These are phyloP conservation scores for Helicoverpa assulta DNA, from an alignment of 2,888 invertebrate species.

Conservation along the genomic window DNA sequence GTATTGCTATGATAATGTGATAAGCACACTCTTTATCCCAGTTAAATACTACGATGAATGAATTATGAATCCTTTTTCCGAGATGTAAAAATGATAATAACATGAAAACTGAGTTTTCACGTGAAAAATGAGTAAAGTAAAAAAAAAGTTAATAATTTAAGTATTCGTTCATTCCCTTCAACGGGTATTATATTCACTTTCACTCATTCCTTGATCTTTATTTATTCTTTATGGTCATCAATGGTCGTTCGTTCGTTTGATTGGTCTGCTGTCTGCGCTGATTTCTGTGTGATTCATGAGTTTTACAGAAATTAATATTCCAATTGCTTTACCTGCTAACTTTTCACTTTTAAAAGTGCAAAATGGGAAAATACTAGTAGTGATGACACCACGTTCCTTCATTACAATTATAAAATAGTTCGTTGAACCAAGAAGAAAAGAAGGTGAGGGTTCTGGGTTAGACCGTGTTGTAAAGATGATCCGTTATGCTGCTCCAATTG, in stretches of 20 bases:
- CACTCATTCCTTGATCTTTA: slow-evolving; percentile 37
- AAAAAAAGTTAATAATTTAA: not conserved
- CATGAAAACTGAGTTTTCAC: too few relatives aligned
- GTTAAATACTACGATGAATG: too few relatives aligned
- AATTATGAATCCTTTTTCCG: not conserved
- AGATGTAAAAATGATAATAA: not conserved
- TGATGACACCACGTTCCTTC: slow-evolving; percentile 69
- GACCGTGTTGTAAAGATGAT: slow-evolving; percentile 75
- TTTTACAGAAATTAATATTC: slow-evolving; percentile 71
- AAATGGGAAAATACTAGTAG: slow-evolving; percentile 72
- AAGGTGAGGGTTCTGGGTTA: slow-evolving; percentile 76
- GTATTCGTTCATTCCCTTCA: not conserved
- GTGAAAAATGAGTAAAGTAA: not conserved
- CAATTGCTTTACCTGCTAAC: slow-evolving; percentile 63
- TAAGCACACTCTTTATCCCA: too few relatives aligned
- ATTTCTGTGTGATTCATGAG: slow-evolving; percentile 85
- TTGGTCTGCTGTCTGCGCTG: slow-evolving; percentile 71
- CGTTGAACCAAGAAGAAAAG: slow-evolving; percentile 70
- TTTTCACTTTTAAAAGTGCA: slow-evolving; percentile 62
- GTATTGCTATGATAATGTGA: too few relatives aligned
- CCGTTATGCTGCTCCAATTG: slow-evolving; percentile 77
- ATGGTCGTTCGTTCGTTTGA: slow-evolving; percentile 57
- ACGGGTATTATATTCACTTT: too few relatives aligned
- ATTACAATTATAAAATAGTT: slow-evolving; percentile 64
- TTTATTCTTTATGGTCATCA: slow-evolving; percentile 27